These are phyloP conservation scores for Crax fasciolata DNA, from an alignment of 2,797 vertebrate species.

Conservation along the genomic window DNA sequence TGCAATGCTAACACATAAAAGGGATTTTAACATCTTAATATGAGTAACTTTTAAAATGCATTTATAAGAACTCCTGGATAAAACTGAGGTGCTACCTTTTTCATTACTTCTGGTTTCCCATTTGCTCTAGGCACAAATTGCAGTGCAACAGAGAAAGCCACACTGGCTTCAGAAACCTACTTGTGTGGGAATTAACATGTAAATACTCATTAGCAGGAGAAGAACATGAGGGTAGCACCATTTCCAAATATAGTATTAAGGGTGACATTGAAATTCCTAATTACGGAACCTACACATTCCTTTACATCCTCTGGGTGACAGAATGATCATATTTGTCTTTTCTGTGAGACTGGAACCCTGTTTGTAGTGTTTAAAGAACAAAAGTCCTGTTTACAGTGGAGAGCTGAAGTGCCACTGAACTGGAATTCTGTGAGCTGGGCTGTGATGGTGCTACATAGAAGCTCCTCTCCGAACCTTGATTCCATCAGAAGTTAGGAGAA, in stretches of 20 bases:
- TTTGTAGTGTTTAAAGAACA: background rate
- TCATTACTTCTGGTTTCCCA: background rate
- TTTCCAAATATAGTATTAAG: background rate
- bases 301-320: background rate
- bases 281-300: background rate
- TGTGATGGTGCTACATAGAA: background rate
- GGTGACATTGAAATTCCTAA: background rate
- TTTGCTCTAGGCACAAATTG: background rate
- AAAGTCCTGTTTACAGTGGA: background rate
- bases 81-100: background rate
- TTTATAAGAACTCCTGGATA: background rate
- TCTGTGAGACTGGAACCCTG: constrained; percentile 13
- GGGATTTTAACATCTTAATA: constrained; percentile 47
- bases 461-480: background rate
- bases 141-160: background rate
- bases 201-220: background rate
- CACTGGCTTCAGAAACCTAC: background rate
- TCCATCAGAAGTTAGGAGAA: background rate
- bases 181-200: background rate
- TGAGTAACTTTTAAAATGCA: background rate
- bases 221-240: background rate
- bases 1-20: constrained; percentile 42
- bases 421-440: background rate
- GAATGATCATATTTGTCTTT: background rate
- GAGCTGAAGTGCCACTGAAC: constrained; percentile 21